Conservation (phyloP, 2,113 vertebrate genomes). For the Hippolais icterina region DNA sequence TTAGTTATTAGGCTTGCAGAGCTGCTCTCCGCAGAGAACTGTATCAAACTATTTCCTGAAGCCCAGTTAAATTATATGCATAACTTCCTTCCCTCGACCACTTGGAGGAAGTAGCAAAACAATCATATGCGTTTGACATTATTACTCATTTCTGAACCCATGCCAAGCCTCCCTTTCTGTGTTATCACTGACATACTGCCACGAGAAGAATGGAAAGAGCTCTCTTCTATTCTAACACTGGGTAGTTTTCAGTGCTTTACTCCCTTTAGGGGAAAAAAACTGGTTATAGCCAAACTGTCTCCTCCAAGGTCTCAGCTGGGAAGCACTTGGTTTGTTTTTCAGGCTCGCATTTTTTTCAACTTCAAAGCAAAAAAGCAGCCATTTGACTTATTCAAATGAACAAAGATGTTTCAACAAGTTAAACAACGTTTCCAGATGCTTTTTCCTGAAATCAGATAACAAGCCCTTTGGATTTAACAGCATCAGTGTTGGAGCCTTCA, state of each 20-base stretch:
- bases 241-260: neutral
- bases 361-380: neutral
- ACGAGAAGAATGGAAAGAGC: neutral
- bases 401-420: constrained; percentile 52
- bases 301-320: neutral
- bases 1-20: neutral
- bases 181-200: neutral
- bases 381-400: constrained; percentile 38
- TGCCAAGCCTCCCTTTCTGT: constrained; percentile 27
- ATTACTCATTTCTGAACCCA: constrained; percentile 55
- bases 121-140: constrained; percentile 63
- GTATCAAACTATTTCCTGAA: constrained; percentile 64
- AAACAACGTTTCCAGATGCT: constrained; percentile 51
- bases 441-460: constrained; percentile 44
- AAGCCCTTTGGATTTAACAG: constrained; percentile 10
- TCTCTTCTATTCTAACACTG: neutral
- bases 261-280: neutral
- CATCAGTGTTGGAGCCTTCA: constrained; percentile 6
- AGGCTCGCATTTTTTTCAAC: neutral
- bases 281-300: neutral
- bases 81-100: constrained; percentile 63
- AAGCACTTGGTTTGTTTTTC: constrained; percentile 8
- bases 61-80: constrained; percentile 66
- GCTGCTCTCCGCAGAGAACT: constrained; percentile 1
- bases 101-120: constrained; percentile 60